phyloP scores from a whole-genome alignment of 2,113 vertebrate genomes.

The Mastomys natalensis region DNA sequence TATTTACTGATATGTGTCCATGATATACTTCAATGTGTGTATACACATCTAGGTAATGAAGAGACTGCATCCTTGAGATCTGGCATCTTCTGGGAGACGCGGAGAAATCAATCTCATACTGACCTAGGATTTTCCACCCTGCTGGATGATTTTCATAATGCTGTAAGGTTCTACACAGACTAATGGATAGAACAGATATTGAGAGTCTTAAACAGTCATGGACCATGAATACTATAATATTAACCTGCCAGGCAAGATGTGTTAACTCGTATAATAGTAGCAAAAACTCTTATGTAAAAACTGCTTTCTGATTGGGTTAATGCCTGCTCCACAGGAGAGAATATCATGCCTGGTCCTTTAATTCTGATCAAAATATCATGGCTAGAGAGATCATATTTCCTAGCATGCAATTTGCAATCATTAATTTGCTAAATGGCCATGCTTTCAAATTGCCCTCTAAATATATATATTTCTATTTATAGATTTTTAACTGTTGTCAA shows the following conservation, averaged over 20 bases:
- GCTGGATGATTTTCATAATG: not conserved
- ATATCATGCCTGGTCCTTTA: not conserved
- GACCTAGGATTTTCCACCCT: not conserved
- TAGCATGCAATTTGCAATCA: not conserved
- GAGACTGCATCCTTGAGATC: not conserved
- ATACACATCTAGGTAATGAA: not conserved
- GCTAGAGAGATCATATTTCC: not conserved
- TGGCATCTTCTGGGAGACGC: no score
- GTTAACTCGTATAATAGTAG: not conserved
- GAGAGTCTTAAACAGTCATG: not conserved
- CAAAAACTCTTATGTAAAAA: not conserved
- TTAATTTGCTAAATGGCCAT: not conserved
- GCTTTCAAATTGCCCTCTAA: not conserved
- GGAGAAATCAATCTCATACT: not conserved
- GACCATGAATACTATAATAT: no score
- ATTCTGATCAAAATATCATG: not conserved
- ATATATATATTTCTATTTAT: not conserved
- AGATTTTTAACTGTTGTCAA: no score
- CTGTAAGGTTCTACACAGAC: not conserved
- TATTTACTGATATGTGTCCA: not conserved
- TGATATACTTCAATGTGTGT: no score
- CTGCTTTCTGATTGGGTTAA: not conserved
- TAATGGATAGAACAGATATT: not conserved
- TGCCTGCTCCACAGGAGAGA: not conserved
- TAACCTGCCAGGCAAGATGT: not conserved